Base-by-base conservation (phyloP, 1,140 invertebrate genomes). In the Zaprionus inermis region DNA sequence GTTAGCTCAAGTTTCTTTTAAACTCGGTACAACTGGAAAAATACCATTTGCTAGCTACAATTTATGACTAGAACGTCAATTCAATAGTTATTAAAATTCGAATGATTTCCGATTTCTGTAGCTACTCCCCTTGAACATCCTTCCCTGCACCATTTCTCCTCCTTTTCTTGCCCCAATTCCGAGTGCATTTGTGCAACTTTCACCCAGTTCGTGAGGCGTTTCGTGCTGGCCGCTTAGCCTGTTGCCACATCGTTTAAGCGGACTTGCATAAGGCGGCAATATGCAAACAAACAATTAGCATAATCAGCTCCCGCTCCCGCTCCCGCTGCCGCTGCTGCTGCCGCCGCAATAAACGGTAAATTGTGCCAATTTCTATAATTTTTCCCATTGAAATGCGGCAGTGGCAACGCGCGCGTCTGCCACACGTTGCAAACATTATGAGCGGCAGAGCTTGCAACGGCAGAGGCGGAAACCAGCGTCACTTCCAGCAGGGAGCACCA, bases 331-430 rank as follows among this genome's bases (percentile, higher is more conserved):
- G 22, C 2, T 24, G 4, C 1, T 5, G 44, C n/a, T 46, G 60
- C 79, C 79, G 82, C 76, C 66, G 79, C 69, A 82, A 86, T 86
- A 68, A 69, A 64, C 72, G 70, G 72, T 71, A 83, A 86, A 86
- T 88, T 83, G 83, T 88, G 77, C 73, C 80, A 88, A 86, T 86
- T 88, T 72, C 41, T 44, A 72, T 71, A 65, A 64, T 74, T 71
- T 66, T 61, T 72, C 34, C 72, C n/a, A 70, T 57, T 56, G 22
- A 56, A 74, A 70, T 69, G 72, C 72, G 58, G 71, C 57, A 72
- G 63, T 58, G 60, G 41, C 32, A 20, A 36, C 24, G 30, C 24
- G n/a, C n/a, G 28, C 54, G 14, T 34, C 18, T 18, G 10, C 34
- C 20, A 38, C 28, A 18, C 16, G 55, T 75, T 54, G 64, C 24